Percentiles rank a stretch among this genome's conserved stretches.
Conservation (phyloP, 2,797 vertebrate species). For the Lemur catta region DNA sequence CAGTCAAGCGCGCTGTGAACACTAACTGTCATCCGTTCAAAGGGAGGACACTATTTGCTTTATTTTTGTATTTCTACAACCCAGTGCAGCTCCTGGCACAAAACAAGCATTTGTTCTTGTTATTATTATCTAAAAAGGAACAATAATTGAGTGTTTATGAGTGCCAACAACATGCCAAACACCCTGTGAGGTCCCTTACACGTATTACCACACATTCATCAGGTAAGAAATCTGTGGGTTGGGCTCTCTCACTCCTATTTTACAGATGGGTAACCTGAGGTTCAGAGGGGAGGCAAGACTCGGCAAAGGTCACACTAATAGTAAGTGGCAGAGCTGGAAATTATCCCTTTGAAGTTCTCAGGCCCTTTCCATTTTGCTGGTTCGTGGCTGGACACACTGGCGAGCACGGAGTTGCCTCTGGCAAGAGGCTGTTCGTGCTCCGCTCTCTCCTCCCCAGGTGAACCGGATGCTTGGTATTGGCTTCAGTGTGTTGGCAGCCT, state of each 20-base stretch:
- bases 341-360: background rate
- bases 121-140: background rate
- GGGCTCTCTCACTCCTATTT: background rate
- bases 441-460: background rate
- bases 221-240: background rate
- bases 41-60: background rate
- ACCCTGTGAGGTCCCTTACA: background rate
- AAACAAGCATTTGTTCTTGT: background rate
- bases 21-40: background rate
- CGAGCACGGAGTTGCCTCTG: background rate
- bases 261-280: background rate
- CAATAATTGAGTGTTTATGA: background rate
- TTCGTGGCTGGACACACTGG: accelerated
- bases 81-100: background rate
- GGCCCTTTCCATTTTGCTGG: background rate
- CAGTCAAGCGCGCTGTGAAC: accelerated
- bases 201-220: background rate
- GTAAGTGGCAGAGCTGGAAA: background rate
- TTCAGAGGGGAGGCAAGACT: background rate
- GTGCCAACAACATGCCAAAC: background rate
- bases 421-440: background rate
- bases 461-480: no score
- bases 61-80: background rate
- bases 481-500: background rate
- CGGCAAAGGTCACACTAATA: background rate